Base-by-base conservation (phyloP, 2,888 invertebrate genomes). In the Omphaloscelis lunosa region DNA sequence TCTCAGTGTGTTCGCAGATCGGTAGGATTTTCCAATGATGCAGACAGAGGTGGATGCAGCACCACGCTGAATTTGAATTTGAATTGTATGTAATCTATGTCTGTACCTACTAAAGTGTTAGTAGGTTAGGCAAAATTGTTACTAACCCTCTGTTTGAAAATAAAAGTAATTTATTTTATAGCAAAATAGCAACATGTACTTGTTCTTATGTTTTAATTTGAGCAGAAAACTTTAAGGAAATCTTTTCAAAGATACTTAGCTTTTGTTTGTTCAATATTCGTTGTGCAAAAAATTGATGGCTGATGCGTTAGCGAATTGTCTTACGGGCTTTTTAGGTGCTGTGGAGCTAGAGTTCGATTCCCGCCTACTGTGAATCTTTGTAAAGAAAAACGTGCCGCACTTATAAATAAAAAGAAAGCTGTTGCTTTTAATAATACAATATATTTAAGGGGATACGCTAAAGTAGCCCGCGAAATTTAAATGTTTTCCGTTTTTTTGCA, bases 221-320 rank as follows among this genome's bases (percentile, higher is more conserved):
- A n/a, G 23, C 20, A 23, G 11, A 23, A 72, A 41, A 39, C 8
- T 12, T 20, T 5, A 20, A 29, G 3, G 20, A 39, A 6, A 15
- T 29, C 2, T 69, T 41, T 41, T 41, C 11, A 41, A 11, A 23
- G 7, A 15, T 20, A 29, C 29, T n/a, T 20, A 34, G 45, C 7
- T n/a, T 68, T 56, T 48, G 17, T 66, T 48, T 48, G 8, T 71
- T 34, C 20, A 17, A 66, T 66, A 71, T 45, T 65, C 11, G 15
- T 66, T 45, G 23, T 29, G 41, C 6, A 62, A 70, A 62, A 23
- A 61, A 23, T 45, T 61, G 29, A 29, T 23, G 5, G 12, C 12
- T 12, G 69, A 41, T 51, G n/a, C 27, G 23, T 59, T 29, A 20
- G 29, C 20, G 61, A 61, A 61, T 20, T 61, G 27, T 2, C 9